Base-by-base conservation (phyloP, 2,797 vertebrate genomes). In the Sciaenops ocellatus region DNA sequence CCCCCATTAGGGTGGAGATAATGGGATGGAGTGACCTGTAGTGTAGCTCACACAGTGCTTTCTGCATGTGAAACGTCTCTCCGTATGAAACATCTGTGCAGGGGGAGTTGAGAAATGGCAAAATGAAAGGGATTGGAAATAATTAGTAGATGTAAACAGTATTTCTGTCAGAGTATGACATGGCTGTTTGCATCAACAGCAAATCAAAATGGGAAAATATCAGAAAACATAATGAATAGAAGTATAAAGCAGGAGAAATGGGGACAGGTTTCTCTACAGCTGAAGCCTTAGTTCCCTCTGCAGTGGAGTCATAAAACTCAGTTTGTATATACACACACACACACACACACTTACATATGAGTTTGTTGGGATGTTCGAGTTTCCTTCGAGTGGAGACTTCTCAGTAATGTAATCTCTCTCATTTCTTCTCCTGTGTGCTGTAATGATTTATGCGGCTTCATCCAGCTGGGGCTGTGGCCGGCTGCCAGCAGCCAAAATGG, bases 401-500 rank as follows among this genome's bases (percentile, higher is more conserved):
- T 41, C 66, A 61, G 65, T 73, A 17, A 63, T 83, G 44, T 50
- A 52, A 61, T 85, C 55, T 73, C 52, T 73, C 47, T 73, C 30
- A 63, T 69, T 78, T 61, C n/a, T 73, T 68, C 24, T 72, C 50
- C 16, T 78, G 55, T 24, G 22, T 44, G 57, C 55, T 56, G n/a
- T 76, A 24, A 76, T 83, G 73, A 87, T 83, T 79, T 67, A 61
- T 86, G 72, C 79, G 47, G 64, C 73, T 80, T 64, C 60, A 48
- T 55, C 62, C 88, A 91, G 83, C 80, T 89, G 83, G 50, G 80
- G 62, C 47, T 42, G 80, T 76, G 73, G 83, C 73, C 1, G 0
- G 62, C 82, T 4, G 66, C 87, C 78, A 78, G 75, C 69, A 72
- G 73, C 76, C 80, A 66, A 72, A 80, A 71, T 65, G 76, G 74